A percentile compares a stretch with the other conserved stretches of the same genome.
These are phyloP conservation scores for Drosophila subpulchrella DNA, from an alignment of 1,140 invertebrate genomes.

Conservation along the genomic window DNA sequence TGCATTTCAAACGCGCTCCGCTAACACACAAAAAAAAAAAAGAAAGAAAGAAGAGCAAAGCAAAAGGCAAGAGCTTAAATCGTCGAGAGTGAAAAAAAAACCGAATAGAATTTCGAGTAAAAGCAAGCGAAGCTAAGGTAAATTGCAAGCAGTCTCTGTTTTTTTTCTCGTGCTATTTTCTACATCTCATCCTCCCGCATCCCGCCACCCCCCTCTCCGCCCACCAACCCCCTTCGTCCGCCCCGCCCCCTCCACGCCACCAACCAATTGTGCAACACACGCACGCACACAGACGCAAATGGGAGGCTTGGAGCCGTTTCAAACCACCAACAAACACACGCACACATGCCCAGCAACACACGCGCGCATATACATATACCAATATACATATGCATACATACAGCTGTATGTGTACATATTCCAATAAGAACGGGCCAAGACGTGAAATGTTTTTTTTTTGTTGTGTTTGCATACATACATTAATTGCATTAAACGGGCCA, in stretches of 20 bases:
- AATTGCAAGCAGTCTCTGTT: slow-evolving; percentile 68
- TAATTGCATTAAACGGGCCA: slow-evolving; percentile 36
- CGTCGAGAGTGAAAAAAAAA: slow-evolving; percentile 11
- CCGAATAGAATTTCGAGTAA: slow-evolving; percentile 23
- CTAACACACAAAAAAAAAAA: slow-evolving; percentile 12
- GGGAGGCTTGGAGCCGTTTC: slow-evolving; percentile 60
- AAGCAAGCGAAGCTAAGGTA: slow-evolving; percentile 55
- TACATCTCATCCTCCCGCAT: slow-evolving; percentile 12
- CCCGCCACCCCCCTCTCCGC: not conserved
- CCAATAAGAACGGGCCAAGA: slow-evolving; percentile 60
- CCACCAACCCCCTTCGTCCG: slow-evolving; percentile 10
- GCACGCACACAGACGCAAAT: slow-evolving; percentile 38
- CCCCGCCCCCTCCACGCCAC: not conserved
- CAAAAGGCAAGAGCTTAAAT: not conserved
- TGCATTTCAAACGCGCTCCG: slow-evolving; percentile 10
- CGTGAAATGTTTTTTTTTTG: slow-evolving; percentile 66
- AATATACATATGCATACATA: slow-evolving; percentile 49
- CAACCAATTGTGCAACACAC: slow-evolving; percentile 61
- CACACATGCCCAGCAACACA: slow-evolving; percentile 42
- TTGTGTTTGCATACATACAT: slow-evolving; percentile 45
- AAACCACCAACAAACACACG: slow-evolving; percentile 67
- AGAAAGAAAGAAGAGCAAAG: not conserved
- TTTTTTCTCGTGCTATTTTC: slow-evolving; percentile 36
- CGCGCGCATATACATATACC: slow-evolving; percentile 35
- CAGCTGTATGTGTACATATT: slow-evolving; percentile 52